Base-by-base conservation (phyloP, 2,113 vertebrate species). In the Electrona antarctica region DNA sequence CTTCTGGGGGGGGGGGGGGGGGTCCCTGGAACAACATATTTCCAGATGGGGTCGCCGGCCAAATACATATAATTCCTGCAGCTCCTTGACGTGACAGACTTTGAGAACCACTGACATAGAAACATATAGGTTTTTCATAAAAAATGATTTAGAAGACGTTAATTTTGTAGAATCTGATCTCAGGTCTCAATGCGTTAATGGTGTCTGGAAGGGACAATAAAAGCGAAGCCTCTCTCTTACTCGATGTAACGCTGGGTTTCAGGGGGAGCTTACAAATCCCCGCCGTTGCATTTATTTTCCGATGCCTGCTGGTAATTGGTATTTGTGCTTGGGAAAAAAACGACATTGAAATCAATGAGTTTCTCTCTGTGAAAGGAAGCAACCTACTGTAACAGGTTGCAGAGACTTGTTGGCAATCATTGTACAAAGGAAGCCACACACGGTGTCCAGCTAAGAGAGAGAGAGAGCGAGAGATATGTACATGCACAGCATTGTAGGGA, bases 171-270 rank as follows among this genome's bases (percentile, higher is more conserved):
- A 21, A 21, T 21, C 21, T 21, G 21, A 21, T 21, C 21, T 21
- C 21, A 21, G 21, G 21, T 21, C 21, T 21, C 21, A 21, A 21
- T 2, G 21, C 21, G 21, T 21, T 21, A 90, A 92, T 86, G 83
- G 87, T 81, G 86, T 89, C 88, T 89, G 81, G 85, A 87, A 91
- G 84, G 80, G 85, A 78, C 85, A 71, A 86, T 92, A 90, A 92
- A 90, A 74, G 76, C 54, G 13, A 76, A 85, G 86, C 78, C 81
- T 88, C 82, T 84, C 33, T 84, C 33, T 83, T 74, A 86, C 86
- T 86, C 85, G 84, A 86, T 88, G 64, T 55, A 85, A 79, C 89
- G 78, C 79, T 59, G 52, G 70, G 80, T 77, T 82, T 76, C 21
- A 21, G 76, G 85, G 67, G 77, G 81, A 87, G 86, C 78, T 83